Evolutionary conservation across 2,888 invertebrate species (phyloP).

Genomic region (Troides helena): DNA sequence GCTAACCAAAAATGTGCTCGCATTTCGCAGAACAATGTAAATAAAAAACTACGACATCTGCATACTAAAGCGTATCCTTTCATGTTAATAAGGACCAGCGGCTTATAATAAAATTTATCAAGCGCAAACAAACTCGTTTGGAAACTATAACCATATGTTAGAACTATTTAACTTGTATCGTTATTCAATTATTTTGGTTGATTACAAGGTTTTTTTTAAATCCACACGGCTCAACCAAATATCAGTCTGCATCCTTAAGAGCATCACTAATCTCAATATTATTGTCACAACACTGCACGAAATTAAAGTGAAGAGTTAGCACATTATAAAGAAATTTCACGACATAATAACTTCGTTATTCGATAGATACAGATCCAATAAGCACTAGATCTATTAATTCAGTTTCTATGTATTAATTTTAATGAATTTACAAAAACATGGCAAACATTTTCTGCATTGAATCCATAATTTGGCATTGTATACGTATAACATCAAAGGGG

Average conservation of each 20-base stretch:
- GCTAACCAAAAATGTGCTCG: conserved; percentile 28
- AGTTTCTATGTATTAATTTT: background rate
- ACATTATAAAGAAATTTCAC: too few species aligned
- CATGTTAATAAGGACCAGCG: conserved; percentile 22
- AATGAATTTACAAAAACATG: background rate
- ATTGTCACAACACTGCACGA: too few species aligned
- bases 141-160: conserved; percentile 3
- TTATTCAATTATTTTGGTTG: background rate
- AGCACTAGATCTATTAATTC: background rate
- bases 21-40: conserved; percentile 27
- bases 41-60: conserved; percentile 18
- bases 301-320: too few species aligned
- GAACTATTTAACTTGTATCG: background rate
- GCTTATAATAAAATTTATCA: conserved; percentile 21
- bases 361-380: background rate
- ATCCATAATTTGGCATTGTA: too few species aligned
- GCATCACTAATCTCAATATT: too few species aligned
- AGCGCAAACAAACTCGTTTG: conserved; percentile 15
- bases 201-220: background rate
- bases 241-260: too few species aligned
- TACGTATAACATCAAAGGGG: too few species aligned
- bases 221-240: too few species aligned
- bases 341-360: background rate
- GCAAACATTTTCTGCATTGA: too few species aligned
- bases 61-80: conserved; percentile 27